Evolutionary conservation across 2,113 vertebrate species (phyloP).

Genomic region (Melanerpes formicivorus): DNA sequence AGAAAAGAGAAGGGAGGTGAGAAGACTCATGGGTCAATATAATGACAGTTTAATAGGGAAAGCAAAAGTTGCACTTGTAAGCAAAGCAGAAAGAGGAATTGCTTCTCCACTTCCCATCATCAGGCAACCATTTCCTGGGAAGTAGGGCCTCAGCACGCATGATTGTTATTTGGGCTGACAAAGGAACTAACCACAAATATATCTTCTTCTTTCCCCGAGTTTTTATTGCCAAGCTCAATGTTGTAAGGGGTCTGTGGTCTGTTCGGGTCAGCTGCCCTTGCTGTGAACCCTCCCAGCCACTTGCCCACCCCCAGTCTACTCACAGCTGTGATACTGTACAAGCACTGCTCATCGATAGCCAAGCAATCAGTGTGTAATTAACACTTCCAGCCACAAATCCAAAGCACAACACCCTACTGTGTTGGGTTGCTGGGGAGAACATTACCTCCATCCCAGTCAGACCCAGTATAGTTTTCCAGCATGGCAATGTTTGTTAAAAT

Average conservation of each 20-base stretch:
- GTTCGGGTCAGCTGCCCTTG: neutral
- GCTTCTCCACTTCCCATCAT: neutral
- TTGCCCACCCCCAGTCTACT: neutral
- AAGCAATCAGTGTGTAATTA: rapidly evolving
- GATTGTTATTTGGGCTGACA: neutral
- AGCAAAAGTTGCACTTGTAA: constrained; percentile 22
- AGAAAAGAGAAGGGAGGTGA: neutral
- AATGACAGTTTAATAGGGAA: neutral
- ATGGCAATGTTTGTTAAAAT: neutral
- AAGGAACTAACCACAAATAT: neutral
- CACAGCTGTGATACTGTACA: neutral
- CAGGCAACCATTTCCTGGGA: neutral
- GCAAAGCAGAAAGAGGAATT: constrained; percentile 50
- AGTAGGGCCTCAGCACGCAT: rapidly evolving
- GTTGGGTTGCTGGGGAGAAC: neutral
- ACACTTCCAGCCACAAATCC: neutral
- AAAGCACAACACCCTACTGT: rapidly evolving
- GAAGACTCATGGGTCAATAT: neutral
- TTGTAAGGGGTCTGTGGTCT: neutral
- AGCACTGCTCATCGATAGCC: neutral
- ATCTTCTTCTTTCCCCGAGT: neutral
- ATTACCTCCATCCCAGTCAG: neutral
- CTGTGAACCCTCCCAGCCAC: neutral
- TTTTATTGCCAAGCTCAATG: neutral
- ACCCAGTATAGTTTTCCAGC: neutral